Percentiles rank a stretch among this genome's conserved stretches.
Evolutionary conservation across 2,888 invertebrate genomes (phyloP).

Genomic region (Apotomis betuletana): DNA sequence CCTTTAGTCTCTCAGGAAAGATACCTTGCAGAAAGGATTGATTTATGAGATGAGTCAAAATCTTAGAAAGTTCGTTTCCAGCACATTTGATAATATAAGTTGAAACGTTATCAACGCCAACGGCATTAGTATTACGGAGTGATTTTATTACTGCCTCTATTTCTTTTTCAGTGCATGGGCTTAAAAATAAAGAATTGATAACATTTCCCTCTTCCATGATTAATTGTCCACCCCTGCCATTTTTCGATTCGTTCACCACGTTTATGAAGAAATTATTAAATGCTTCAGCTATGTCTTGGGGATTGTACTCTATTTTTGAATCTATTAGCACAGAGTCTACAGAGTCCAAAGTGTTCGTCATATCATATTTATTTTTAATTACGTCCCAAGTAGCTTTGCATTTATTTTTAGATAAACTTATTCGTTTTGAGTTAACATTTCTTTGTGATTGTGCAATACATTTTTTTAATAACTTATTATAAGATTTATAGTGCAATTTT

Average conservation of each 20-base stretch:
- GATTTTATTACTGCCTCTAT: no score
- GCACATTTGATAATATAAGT: background rate
- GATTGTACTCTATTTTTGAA: background rate
- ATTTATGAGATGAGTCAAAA: background rate
- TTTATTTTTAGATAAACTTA: background rate
- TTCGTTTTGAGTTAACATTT: background rate
- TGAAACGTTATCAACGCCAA: background rate
- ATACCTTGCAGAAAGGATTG: no score
- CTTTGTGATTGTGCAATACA: background rate
- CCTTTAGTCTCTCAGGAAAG: no score
- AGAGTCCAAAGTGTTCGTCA: background rate
- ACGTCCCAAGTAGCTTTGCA: background rate
- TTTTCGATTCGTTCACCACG: no score
- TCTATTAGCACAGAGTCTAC: conserved; percentile 1
- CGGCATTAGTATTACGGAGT: no score
- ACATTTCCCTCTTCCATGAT: no score
- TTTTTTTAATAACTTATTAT: conserved; percentile 7
- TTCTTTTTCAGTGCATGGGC: no score
- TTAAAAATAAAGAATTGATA: no score
- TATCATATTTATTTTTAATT: conserved; percentile 14
- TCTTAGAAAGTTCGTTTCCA: background rate
- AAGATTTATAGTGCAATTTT: background rate
- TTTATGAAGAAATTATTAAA: no score
- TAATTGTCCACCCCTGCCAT: no score
- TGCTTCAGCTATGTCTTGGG: no score